These are phyloP conservation scores for Cinclus mexicanus DNA, from an alignment of 2,113 vertebrate genomes.

Conservation along the genomic window DNA sequence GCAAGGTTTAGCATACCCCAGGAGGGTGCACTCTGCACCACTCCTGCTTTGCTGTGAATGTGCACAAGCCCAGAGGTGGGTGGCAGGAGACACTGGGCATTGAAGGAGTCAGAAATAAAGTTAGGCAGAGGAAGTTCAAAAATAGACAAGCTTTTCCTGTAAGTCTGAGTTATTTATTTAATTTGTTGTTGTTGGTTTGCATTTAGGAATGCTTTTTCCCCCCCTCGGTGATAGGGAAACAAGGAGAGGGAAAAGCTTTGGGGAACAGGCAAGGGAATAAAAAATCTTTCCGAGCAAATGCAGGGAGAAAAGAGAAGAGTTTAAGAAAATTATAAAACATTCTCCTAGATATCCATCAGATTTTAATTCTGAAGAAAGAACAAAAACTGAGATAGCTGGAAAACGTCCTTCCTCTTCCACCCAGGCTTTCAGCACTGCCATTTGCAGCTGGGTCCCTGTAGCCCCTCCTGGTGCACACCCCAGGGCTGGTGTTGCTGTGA, in stretches of 20 bases:
- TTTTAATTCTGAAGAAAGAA: not conserved
- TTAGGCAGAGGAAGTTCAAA: conserved; percentile 57
- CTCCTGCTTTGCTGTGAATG: rapidly evolving
- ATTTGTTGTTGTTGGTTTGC: not conserved
- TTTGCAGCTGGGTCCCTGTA: not conserved
- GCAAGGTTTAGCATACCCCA: rapidly evolving
- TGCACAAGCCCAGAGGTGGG: not conserved
- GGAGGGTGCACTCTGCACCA: not conserved
- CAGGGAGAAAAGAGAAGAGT: not conserved
- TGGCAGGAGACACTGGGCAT: not conserved
- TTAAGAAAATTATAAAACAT: not conserved
- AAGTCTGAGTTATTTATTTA: conserved; percentile 26
- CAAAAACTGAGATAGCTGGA: not conserved
- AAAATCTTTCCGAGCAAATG: not conserved
- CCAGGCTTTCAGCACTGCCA: not conserved
- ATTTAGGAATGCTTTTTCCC: not conserved
- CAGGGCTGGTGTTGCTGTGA: not conserved
- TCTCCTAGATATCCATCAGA: not conserved
- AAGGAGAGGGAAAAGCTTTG: not conserved
- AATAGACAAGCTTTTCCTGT: conserved; percentile 60
- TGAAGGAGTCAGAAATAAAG: conserved; percentile 13
- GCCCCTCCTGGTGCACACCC: too few relatives aligned
- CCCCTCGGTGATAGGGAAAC: not conserved
- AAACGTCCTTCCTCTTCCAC: not conserved
- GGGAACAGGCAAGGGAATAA: not conserved